Percentiles rank a stretch among this genome's conserved stretches.
Conservation (phyloP, 2,888 invertebrate species). For the Lamellibrachia columna region DNA sequence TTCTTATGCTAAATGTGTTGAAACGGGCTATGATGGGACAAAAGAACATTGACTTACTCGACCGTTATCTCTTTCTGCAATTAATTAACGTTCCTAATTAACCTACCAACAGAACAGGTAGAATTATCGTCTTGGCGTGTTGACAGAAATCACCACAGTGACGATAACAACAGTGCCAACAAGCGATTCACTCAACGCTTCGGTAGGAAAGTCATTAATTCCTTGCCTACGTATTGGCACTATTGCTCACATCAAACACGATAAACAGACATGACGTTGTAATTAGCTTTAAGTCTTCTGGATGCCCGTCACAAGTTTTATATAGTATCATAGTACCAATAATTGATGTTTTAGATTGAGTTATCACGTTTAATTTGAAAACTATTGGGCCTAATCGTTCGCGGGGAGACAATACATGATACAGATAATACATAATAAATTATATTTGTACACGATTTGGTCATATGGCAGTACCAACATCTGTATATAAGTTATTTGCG, state of each 20-base stretch:
- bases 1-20: not conserved
- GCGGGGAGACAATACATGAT: too few species aligned
- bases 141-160: not conserved
- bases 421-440: too few species aligned
- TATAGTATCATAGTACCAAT: too few species aligned
- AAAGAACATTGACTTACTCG: too few species aligned
- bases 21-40: too few species aligned
- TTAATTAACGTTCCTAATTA: not conserved
- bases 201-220: not conserved
- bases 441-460: too few species aligned
- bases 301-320: too few species aligned
- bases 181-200: not conserved
- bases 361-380: too few species aligned
- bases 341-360: too few species aligned
- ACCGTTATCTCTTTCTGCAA: too few species aligned
- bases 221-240: not conserved
- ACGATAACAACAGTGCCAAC: not conserved
- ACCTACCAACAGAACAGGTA: not conserved
- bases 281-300: not conserved
- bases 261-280: not conserved
- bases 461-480: too few species aligned
- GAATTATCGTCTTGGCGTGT: not conserved
- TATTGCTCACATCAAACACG: not conserved
- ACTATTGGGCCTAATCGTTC: too few species aligned
- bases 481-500: not conserved